Conservation (phyloP, 1,140 invertebrate species). For the Dendrolimus kikuchii region DNA sequence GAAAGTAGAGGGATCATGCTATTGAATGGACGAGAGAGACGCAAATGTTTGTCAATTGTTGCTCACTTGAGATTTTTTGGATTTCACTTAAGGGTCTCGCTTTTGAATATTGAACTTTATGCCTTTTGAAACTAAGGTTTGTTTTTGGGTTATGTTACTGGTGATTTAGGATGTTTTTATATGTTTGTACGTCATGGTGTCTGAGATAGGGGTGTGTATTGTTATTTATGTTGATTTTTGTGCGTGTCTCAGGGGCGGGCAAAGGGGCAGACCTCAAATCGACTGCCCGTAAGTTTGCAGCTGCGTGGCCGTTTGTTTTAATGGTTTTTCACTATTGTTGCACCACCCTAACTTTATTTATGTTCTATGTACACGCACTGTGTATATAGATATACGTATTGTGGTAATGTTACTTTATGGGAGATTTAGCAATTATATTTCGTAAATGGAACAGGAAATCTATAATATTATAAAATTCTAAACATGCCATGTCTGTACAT, state of each 20-base stretch:
- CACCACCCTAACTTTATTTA: slow-evolving; percentile 29
- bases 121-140: slow-evolving; percentile 10
- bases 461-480: too few species aligned
- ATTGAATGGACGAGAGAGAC: slow-evolving; percentile 66
- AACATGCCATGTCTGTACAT: too few species aligned
- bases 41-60: slow-evolving; percentile 69
- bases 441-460: too few species aligned
- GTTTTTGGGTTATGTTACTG: slow-evolving; percentile 4
- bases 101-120: slow-evolving; percentile 15
- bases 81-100: slow-evolving; percentile 8
- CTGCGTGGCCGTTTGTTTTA: slow-evolving; percentile 63
- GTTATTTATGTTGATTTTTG: slow-evolving; percentile 72
- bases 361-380: slow-evolving; percentile 40
- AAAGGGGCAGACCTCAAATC: slow-evolving; percentile 48
- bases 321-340: slow-evolving; percentile 53
- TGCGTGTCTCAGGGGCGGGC: slow-evolving; percentile 56
- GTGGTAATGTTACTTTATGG: slow-evolving; percentile 33
- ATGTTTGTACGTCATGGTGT: slow-evolving; percentile 41
- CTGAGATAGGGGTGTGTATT: slow-evolving; percentile 68
- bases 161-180: slow-evolving; percentile 19
- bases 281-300: slow-evolving; percentile 49
- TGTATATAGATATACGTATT: slow-evolving; percentile 24
- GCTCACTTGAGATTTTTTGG: slow-evolving; percentile 45
- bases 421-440: slow-evolving; percentile 36
- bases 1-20: slow-evolving; percentile 58